These are phyloP conservation scores for Bolinopsis microptera DNA, from an alignment of 37 sponge, comb jelly and placozoan species.

Conservation along the genomic window DNA sequence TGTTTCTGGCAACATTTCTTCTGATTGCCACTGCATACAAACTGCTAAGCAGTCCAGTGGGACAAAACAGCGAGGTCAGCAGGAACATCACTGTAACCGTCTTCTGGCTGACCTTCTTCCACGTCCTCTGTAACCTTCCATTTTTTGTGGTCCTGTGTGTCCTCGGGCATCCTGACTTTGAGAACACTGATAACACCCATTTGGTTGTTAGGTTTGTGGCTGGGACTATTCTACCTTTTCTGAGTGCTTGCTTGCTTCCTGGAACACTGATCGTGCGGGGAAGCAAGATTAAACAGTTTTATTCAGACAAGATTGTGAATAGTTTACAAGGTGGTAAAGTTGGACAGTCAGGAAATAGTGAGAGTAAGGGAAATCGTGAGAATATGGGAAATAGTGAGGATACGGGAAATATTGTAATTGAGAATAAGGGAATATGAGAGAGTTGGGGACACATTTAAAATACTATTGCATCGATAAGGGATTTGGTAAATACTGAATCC, in stretches of 20 bases:
- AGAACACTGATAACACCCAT: not conserved
- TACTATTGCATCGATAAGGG: too few relatives aligned
- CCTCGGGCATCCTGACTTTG: not conserved
- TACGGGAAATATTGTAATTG: too few relatives aligned
- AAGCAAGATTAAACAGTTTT: not conserved
- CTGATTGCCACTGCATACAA: not conserved
- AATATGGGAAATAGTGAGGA: too few relatives aligned
- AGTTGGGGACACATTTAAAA: too few relatives aligned
- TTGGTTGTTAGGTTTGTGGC: not conserved
- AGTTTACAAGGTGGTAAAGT: too few relatives aligned
- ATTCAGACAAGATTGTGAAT: not conserved
- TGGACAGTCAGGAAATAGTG: too few relatives aligned
- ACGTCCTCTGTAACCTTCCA: slow-evolving; percentile 3
- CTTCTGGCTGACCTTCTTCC: not conserved
- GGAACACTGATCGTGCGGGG: not conserved
- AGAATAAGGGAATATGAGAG: too few relatives aligned
- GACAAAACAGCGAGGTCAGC: not conserved
- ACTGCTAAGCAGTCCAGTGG: not conserved
- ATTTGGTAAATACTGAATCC: too few relatives aligned
- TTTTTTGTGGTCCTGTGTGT: slow-evolving; percentile 22
- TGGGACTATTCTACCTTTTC: not conserved
- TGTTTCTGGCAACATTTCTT: not conserved
- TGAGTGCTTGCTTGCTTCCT: not conserved
- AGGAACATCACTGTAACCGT: not conserved
- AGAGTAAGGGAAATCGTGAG: too few relatives aligned